phyloP scores from a whole-genome alignment of 1,140 invertebrate genomes.

The Leptinotarsa lineolata region DNA sequence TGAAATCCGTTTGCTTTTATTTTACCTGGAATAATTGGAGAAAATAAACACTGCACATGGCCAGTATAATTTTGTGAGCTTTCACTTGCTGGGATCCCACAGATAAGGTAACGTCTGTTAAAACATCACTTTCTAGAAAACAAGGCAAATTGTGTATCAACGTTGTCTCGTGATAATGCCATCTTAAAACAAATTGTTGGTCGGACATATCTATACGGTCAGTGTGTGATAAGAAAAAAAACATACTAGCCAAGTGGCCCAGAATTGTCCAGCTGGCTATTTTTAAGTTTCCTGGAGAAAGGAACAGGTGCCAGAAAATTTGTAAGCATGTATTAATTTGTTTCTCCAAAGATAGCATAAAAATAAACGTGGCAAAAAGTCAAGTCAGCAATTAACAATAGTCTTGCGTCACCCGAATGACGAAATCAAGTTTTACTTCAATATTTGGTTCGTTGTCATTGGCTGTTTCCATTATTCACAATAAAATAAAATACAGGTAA shows the following conservation, averaged over 20 bases:
- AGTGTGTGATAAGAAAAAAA: conserved; percentile 47
- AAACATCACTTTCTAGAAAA: conserved; percentile 78
- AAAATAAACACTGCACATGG: conserved; percentile 91
- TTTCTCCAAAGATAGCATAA: conserved; percentile 32
- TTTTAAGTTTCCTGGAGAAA: conserved; percentile 52
- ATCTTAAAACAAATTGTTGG: conserved; percentile 74
- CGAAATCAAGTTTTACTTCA: no score
- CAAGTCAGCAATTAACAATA: conserved; percentile 20
- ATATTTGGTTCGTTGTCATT: no score
- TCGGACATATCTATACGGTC: conserved; percentile 55
- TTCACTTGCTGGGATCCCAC: conserved; percentile 76
- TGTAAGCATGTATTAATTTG: conserved; percentile 33
- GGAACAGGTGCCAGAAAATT: conserved; percentile 54
- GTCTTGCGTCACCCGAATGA: background rate
- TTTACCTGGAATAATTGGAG: conserved; percentile 82
- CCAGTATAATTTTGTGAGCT: conserved; percentile 86
- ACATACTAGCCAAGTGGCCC: conserved; percentile 43
- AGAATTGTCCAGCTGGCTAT: conserved; percentile 54
- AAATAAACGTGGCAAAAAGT: conserved; percentile 28
- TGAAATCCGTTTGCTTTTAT: background rate
- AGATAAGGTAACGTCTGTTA: conserved; percentile 89
- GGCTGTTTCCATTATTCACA: no score
- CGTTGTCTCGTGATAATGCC: conserved; percentile 81
- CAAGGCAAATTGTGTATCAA: conserved; percentile 81
- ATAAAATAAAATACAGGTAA: no score